Conservation (phyloP, 2,113 vertebrate species). For the Lethenteron reissneri region DNA sequence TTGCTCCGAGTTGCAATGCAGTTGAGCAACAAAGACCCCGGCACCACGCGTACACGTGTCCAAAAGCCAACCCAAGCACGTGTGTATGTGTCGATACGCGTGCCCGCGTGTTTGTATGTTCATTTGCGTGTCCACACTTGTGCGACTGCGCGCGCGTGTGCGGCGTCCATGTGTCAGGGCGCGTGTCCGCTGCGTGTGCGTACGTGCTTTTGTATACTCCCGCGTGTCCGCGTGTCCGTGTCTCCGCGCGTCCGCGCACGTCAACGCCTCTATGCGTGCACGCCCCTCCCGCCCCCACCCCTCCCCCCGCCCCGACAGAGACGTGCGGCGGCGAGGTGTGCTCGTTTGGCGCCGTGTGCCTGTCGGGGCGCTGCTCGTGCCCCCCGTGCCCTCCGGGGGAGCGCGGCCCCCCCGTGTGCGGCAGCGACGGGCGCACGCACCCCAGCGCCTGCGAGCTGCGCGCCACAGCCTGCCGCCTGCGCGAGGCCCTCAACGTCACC, state of each 20-base stretch:
- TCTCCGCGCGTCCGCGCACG: neutral
- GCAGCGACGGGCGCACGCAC: conserved; percentile 51
- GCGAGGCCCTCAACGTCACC: conserved; percentile 35
- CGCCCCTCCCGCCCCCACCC: too few species aligned
- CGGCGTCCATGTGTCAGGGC: neutral
- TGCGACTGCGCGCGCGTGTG: neutral
- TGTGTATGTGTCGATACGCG: neutral
- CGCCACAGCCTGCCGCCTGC: conserved; percentile 36
- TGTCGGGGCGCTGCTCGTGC: conserved; percentile 41
- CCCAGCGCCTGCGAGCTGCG: conserved; percentile 42
- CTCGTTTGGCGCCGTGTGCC: conserved; percentile 48
- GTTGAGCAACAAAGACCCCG: neutral
- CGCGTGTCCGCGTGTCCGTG: neutral
- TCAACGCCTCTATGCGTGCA: too few species aligned
- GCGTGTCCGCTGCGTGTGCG: neutral
- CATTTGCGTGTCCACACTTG: neutral
- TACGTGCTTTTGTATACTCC: neutral
- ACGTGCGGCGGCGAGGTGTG: conserved; percentile 50
- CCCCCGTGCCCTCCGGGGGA: conserved; percentile 22
- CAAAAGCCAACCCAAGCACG: neutral
- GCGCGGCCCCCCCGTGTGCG: conserved; percentile 36
- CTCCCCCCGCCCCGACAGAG: conserved; percentile 22
- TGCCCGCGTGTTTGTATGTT: neutral
- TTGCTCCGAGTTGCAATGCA: too few species aligned
- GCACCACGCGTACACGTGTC: neutral